A percentile compares a stretch with the other conserved stretches of the same genome.
phyloP scores from a whole-genome alignment of 2,797 vertebrate genomes.

The Sebastes dallii region DNA sequence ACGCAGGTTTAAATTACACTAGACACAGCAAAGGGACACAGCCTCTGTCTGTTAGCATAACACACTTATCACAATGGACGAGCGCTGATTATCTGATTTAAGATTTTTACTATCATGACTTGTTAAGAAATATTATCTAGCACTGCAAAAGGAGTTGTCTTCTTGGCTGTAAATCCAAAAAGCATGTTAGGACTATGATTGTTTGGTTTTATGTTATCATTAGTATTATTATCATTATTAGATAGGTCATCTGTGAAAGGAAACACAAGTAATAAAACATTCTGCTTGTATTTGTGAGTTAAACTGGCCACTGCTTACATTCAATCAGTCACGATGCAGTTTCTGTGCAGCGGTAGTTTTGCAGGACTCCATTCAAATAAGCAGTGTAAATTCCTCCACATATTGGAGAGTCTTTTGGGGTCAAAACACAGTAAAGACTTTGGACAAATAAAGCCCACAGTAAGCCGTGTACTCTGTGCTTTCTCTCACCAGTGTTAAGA shows the following conservation, averaged over 20 bases:
- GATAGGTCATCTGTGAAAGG: conserved; percentile 34
- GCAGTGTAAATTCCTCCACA: conserved; percentile 74
- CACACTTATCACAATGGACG: conserved; percentile 48
- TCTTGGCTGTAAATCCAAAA: conserved; percentile 27
- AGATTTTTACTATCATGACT: conserved; percentile 38
- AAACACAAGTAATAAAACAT: conserved; percentile 45
- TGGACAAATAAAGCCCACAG: conserved; percentile 74
- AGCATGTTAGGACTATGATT: conserved; percentile 1
- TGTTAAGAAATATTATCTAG: conserved; percentile 52
- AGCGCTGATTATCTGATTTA: conserved; percentile 56
- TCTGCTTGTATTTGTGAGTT: conserved; percentile 40
- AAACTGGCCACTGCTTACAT: conserved; percentile 41
- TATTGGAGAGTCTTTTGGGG: conserved; percentile 67
- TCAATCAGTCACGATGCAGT: conserved; percentile 57
- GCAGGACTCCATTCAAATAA: conserved; percentile 77
- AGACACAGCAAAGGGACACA: conserved; percentile 53
- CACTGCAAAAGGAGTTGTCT: neutral
- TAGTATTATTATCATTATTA: neutral
- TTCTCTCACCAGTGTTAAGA: conserved; percentile 61
- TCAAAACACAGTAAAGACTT: conserved; percentile 71
- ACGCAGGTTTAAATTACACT: conserved; percentile 72
- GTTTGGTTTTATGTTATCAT: conserved; percentile 28
- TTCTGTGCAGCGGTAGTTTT: conserved; percentile 62
- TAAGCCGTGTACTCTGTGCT: conserved; percentile 40
- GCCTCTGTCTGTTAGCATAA: conserved; percentile 54